Evolutionary conservation across 2,888 invertebrate genomes (phyloP), one percentile per base, ranked within the genome.

Genomic region (Cantharis rufa): DNA sequence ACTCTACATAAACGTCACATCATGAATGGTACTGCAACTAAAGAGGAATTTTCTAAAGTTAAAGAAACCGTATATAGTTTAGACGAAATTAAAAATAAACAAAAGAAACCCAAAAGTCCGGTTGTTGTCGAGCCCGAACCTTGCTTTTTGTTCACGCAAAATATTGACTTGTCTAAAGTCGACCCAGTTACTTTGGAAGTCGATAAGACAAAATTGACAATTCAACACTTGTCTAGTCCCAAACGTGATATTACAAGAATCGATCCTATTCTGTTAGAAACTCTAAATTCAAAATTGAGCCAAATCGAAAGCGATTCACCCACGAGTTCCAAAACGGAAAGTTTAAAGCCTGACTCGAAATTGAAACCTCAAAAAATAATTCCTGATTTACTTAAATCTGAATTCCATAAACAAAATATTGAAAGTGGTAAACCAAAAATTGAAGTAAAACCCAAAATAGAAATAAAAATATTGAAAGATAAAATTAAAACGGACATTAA

Each of bases 1-100:
- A 94, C 94, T 7, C 88, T 96, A 70, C 95, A 96, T 85, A 96
- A 96, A 85, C 90, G 95, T 3, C 95, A 96, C 85, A 91, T 95
- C 1, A 94, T 95, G 93, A 96, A 96, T 85, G 95, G 95, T 0
- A 95, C 95, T 0, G 94, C 94, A 0, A 91, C 92, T 0, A 82
- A 86, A 84, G 72, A 89, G 85, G 85, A 86, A 69, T 77, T 74
- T 10, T 69, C 70, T n/a, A 81, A 82, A 74, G 70, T 72, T 48
- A 80, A 78, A 68, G 80, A 80, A 75, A 71, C 71, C 2, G 79
- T 82, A 48, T 80, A 82, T 74, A 68, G 84, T 78, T 80, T 81
- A 28, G 84, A 85, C 16, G 85, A 84, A 68, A 24, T 80, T 3
- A 83, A 84, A 72, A 69, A 73, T n/a, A 82, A 83, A 77, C 64